Conservation (phyloP, 2,888 invertebrate genomes). For the Silvanus unidentatus region DNA sequence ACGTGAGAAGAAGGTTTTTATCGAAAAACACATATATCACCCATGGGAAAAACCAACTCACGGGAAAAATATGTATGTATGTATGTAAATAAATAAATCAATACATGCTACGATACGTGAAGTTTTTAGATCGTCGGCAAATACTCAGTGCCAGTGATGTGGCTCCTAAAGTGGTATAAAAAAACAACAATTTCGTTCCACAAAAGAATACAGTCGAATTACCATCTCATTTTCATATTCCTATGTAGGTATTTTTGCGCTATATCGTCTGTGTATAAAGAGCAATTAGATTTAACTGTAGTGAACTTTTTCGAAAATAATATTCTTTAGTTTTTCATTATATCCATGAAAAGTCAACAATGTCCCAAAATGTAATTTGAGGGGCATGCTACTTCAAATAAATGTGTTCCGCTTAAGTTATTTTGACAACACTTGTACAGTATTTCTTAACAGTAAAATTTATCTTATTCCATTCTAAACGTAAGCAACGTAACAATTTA, state of each 20-base stretch:
- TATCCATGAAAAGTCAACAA: not conserved
- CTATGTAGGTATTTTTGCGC: too few species aligned
- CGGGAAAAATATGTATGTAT: conserved; percentile 25
- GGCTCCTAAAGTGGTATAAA: conserved; percentile 3
- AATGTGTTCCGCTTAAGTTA: conserved; percentile 3
- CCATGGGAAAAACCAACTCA: conserved; percentile 20
- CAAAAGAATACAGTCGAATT: not conserved
- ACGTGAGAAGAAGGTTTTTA: conserved; percentile 16
- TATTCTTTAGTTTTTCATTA: too few species aligned
- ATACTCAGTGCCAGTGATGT: conserved; percentile 9
- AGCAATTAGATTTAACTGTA: too few species aligned
- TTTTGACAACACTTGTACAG: conserved; percentile 1
- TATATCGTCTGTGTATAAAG: too few species aligned
- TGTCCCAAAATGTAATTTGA: conserved; percentile 1
- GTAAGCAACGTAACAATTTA: conserved; percentile 2
- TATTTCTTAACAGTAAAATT: conserved; percentile 2
- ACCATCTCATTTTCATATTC: not conserved
- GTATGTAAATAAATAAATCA: conserved; percentile 24
- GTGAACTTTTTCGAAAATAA: too few species aligned
- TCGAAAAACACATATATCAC: conserved; percentile 19
- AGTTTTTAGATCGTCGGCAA: conserved; percentile 9
- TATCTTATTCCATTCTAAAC: conserved; percentile 1
- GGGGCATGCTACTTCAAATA: not conserved
- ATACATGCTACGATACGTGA: conserved; percentile 15
- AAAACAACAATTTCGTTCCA: not conserved